phyloP scores from a whole-genome alignment of 2,888 invertebrate genomes.

The Hoplodrina ambigua region DNA sequence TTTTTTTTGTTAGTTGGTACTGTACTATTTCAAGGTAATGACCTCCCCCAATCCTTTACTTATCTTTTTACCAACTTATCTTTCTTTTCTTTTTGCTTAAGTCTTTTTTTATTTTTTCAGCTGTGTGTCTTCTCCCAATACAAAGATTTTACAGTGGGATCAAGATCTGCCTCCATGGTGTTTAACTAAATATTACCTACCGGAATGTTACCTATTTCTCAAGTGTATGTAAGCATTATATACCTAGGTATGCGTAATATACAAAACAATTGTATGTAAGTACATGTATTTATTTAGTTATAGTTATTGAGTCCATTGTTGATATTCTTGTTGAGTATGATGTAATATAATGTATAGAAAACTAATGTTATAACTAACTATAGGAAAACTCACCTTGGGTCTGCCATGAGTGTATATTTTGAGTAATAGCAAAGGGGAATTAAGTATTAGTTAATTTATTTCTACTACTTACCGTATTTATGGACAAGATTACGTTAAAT shows the following conservation, averaged over 20 bases:
- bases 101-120: slow-evolving; percentile 89
- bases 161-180: slow-evolving; percentile 93
- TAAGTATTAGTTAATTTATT: slow-evolving; percentile 60
- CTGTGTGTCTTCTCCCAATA: slow-evolving; percentile 98
- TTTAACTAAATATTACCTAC: slow-evolving; percentile 84
- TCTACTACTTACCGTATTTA: slow-evolving; percentile 49
- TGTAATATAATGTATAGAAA: slow-evolving; percentile 82
- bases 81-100: slow-evolving; percentile 6
- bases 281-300: slow-evolving; percentile 83
- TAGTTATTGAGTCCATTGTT: slow-evolving; percentile 89
- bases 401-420: slow-evolving; percentile 64
- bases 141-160: slow-evolving; percentile 97
- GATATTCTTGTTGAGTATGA: slow-evolving; percentile 90
- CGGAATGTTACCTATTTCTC: slow-evolving; percentile 69
- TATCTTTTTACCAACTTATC: no score
- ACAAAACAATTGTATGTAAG: slow-evolving; percentile 62
- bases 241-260: slow-evolving; percentile 64
- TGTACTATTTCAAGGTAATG: no score
- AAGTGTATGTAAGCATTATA: slow-evolving; percentile 61
- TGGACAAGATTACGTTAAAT: slow-evolving; percentile 38
- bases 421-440: slow-evolving; percentile 53
- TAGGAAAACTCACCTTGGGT: slow-evolving; percentile 67
- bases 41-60: no score
- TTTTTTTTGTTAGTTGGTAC: no score
- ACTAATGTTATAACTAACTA: slow-evolving; percentile 67